Conservation (phyloP, 2,888 invertebrate species). For the Dendrolimus houi region DNA sequence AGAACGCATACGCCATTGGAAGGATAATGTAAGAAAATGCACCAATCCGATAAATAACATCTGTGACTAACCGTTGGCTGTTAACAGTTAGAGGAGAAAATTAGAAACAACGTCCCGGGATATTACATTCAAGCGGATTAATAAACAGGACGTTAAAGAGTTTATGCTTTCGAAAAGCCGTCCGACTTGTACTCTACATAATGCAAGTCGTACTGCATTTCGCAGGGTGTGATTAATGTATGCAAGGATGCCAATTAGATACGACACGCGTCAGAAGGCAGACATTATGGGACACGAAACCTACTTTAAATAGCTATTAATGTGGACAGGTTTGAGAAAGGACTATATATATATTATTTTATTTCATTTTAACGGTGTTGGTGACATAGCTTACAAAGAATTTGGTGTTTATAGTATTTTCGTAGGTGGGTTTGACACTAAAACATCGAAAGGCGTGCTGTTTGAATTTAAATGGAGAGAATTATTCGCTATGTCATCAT, state of each 20-base stretch:
- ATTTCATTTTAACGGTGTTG: constrained; percentile 39
- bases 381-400: constrained; percentile 47
- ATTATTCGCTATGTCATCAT: too few species aligned
- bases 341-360: constrained; percentile 10
- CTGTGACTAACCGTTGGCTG: constrained; percentile 14
- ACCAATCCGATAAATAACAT: constrained; percentile 32
- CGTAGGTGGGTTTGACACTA: constrained; percentile 39
- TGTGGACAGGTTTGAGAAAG: constrained; percentile 7
- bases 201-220: constrained; percentile 24
- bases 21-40: constrained; percentile 12
- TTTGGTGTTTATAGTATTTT: constrained; percentile 28
- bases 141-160: constrained; percentile 39
- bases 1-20: background rate
- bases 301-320: constrained; percentile 19
- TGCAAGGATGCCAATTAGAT: constrained; percentile 64
- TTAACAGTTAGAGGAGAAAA: constrained; percentile 22
- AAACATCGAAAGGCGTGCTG: constrained; percentile 20
- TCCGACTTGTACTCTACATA: constrained; percentile 41
- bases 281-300: background rate
- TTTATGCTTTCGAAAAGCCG: constrained; percentile 51
- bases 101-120: constrained; percentile 49
- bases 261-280: constrained; percentile 36
- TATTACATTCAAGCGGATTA: constrained; percentile 45
- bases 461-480: constrained; percentile 7
- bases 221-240: constrained; percentile 43